Evolutionary conservation across 2,797 vertebrate species (phyloP), one percentile per base, ranked within the genome.

Genomic region (Pachyuromys duprasi): DNA sequence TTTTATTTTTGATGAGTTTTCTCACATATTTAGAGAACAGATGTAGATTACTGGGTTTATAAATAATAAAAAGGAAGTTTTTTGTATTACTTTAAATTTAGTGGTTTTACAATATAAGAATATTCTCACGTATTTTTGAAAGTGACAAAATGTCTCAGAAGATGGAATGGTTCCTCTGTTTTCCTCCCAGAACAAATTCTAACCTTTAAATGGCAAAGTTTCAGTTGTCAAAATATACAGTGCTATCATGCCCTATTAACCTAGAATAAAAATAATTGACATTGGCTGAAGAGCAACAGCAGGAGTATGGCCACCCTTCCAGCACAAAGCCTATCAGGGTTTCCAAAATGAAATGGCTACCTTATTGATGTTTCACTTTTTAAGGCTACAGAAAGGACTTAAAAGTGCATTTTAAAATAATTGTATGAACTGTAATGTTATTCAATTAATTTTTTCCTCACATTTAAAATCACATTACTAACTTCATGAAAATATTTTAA

Each of bases 141-240:
- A 90, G 53, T 93, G 86, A 86, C 31, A 94, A 93, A 97, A 92
- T 95, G 42, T 91, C 89, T 89, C 74, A 2, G 74, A 90, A 93
- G 82, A 93, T 90, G 67, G 60, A 96, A 96, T 20, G 49, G 7
- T 8, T 75, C 75, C 78, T 89, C n/a, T 80, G n/a, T 93, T 91
- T 96, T 94, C 20, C 49, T 79, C 87, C 89, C 8, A 70, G 78
- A 93, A 88, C 13, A 93, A 60, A 96, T 17, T 95, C 75, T 97
- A 96, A 97, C 95, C 93, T 97, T 97, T 97, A 97, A 96, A 96
- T 95, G 97, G 94, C 95, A 97, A 97, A 87, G 79, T 84, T 96
- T 89, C 87, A 95, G 84, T 87, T 97, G 93, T 97, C 96, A 94
- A 90, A 97, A 92, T 92, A 94, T 74, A 92, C 70, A 72, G 82